Evolutionary conservation across 23 tunicate genomes (phyloP).

Genomic region (Phallusia fumigata): DNA sequence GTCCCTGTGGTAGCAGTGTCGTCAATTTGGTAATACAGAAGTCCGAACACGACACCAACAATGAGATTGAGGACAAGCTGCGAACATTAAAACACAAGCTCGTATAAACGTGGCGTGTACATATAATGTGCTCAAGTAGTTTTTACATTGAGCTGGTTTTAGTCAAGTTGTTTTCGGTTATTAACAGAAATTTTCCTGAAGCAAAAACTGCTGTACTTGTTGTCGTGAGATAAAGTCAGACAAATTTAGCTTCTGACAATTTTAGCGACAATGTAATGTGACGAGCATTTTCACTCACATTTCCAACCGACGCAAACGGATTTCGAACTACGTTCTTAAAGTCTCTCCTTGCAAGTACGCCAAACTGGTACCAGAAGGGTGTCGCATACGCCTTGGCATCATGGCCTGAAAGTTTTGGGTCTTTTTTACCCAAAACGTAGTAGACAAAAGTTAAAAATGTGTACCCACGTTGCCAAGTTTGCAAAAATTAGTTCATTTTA

Average conservation of each 20-base stretch:
- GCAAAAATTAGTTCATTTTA: too few species aligned
- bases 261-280: neutral
- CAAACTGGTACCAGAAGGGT: slow-evolving; percentile 82
- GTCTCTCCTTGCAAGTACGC: slow-evolving; percentile 55
- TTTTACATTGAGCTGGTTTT: too few species aligned
- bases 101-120: too few species aligned
- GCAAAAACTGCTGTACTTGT: too few species aligned
- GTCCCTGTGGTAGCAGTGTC: slow-evolving; percentile 66
- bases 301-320: slow-evolving; percentile 94
- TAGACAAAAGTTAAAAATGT: too few species aligned
- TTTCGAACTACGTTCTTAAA: slow-evolving; percentile 76
- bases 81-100: neutral
- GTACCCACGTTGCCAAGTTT: too few species aligned
- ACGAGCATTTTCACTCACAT: slow-evolving; percentile 68
- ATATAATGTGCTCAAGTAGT: too few species aligned
- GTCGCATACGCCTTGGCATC: slow-evolving; percentile 58
- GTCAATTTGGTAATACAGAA: slow-evolving; percentile 73
- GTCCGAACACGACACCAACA: slow-evolving; percentile 84
- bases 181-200: too few species aligned
- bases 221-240: too few species aligned
- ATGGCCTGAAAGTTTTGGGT: neutral
- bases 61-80: slow-evolving; percentile 56
- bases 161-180: too few species aligned
- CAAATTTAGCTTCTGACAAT: too few species aligned
- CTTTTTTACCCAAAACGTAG: neutral